phyloP scores from a whole-genome alignment of 2,888 invertebrate species.

The Pedicia rivosa region DNA sequence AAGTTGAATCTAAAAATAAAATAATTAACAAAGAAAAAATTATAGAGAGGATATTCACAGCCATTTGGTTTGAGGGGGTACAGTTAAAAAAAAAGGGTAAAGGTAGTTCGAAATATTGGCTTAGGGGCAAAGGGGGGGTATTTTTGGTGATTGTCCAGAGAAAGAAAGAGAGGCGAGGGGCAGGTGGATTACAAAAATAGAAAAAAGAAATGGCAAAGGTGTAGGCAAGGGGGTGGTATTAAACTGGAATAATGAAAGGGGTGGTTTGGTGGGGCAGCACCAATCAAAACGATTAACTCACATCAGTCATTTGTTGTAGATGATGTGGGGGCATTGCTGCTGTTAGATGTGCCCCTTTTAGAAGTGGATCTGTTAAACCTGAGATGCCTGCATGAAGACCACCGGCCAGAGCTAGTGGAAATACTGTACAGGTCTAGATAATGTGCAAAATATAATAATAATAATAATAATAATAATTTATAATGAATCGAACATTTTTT shows the following conservation, averaged over 20 bases:
- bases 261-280: conserved; percentile 20
- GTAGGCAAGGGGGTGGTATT: background rate
- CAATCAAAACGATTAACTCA: conserved; percentile 28
- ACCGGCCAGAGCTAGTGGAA: conserved; percentile 33
- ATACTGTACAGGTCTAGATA: conserved; percentile 31
- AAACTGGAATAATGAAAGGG: background rate
- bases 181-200: conserved; percentile 12
- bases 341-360: conserved; percentile 32
- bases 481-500: conserved; percentile 13
- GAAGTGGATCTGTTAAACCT: conserved; percentile 32
- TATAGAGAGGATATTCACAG: no score
- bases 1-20: no score
- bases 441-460: conserved; percentile 24
- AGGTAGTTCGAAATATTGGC: no score
- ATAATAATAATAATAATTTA: conserved; percentile 13
- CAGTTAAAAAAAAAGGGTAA: no score
- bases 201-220: conserved; percentile 12
- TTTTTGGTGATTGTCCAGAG: no score
- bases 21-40: no score
- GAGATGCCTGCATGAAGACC: conserved; percentile 33
- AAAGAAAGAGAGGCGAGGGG: no score
- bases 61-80: no score
- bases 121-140: no score
- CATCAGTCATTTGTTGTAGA: conserved; percentile 33
- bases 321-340: conserved; percentile 33